Evolutionary conservation across 2,797 vertebrate species (phyloP), one percentile per base, ranked within the genome.

Genomic region (Ammospiza maritima): DNA sequence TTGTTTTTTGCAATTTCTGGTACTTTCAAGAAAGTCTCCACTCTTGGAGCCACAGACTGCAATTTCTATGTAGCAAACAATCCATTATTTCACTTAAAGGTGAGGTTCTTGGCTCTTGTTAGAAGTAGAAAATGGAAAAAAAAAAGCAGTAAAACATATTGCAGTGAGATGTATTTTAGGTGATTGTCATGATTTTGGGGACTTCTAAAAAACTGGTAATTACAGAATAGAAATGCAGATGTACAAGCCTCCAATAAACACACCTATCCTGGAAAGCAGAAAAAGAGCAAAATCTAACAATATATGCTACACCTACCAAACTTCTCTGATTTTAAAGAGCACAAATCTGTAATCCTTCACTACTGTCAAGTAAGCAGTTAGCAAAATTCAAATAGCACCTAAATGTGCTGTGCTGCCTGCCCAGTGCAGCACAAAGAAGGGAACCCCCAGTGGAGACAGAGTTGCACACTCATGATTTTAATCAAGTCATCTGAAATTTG

Each of bases 401-500:
- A 4, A 62, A 18, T 38, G 60, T 77, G 47, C 57, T 65, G 30
- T 66, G 79, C 80, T 82, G 64, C 22, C 80, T 82, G 69, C 22
- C 87, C 56, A 40, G 20, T 45, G 53, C 72, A 71, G 32, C 29
- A 77, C 51, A 58, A 42, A 73, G 42, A 50, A 45, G 11, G 18
- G 57, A 78, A 67, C 34, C 76, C 26, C 29, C 26, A 56, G 23
- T 1, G 60, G 21, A n/a, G n/a, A 50, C 40, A 69, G 66, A 64
- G 36, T 29, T 58, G 65, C 40, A 38, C 11, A 12, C 54, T 65
- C 61, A 56, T 2, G 1, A 38, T 53, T 94, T 65, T 30, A 80
- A 91, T 50, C 69, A 69, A 77, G 48, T 88, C 78, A 93, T 71
- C 73, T 82, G 67, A 91, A 78, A 73, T 78, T 47, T 76, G 60